Evolutionary conservation across 2,888 invertebrate genomes (phyloP), one percentile per base, ranked within the genome.

Genomic region (Toxonevra muliebris): DNA sequence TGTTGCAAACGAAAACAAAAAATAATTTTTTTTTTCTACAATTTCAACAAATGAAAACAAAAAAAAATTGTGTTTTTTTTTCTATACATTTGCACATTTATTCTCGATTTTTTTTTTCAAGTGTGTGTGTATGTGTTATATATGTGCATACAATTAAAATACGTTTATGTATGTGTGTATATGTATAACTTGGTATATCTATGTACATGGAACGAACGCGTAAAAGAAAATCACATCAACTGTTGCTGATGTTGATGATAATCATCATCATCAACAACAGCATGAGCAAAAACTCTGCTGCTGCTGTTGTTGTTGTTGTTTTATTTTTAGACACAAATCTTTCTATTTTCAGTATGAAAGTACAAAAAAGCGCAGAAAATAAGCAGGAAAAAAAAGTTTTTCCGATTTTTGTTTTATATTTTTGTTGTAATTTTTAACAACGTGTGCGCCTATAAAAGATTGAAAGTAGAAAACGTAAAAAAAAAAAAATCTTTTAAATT

Each of bases 161-260:
- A n/a, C n/a, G n/a, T n/a, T n/a, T n/a, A 45, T 30, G 19, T 52
- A 59, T 62, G 7, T 52, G 45, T 58, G 58, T 61, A 69, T 63
- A 61, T 67, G 66, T 59, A 59, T n/a, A 65, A 63, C 60, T 64
- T 69, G n/a, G n/a, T n/a, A n/a, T n/a, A n/a, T n/a, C n/a, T n/a
- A 48, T 58, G 58, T 61, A 69, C 64, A 61, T 67, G 66, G 58
- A 67, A 59, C 20, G 15, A 43, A 42, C 42, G 54, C 17, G 20
- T 54, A 52, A 60, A 50, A 20, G 45, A 41, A 55, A 30, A 53
- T 30, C 30, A 30, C 30, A 30, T 30, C 30, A 30, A 30, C 30
- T 30, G 30, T 30, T 30, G 30, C 30, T 30, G 30, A 30, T 30
- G 30, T 30, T 30, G 30, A 30, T 30, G 3, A 30, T 30, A 2